A percentile compares a stretch with the other conserved stretches of the same genome.
Conservation (phyloP, 2,113 vertebrate species). For the Todiramphus chloris region DNA sequence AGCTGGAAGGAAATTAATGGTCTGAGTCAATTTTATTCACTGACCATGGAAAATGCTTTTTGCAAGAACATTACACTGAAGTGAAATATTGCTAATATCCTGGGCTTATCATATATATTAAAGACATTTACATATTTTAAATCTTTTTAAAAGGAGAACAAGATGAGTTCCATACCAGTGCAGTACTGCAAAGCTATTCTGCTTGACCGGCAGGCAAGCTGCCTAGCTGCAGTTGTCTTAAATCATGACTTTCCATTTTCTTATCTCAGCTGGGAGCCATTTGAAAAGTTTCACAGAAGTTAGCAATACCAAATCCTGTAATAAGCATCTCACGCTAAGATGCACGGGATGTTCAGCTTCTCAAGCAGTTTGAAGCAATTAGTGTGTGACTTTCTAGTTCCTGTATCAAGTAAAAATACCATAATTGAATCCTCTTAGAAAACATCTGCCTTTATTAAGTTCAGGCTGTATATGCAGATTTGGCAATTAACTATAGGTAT, state of each 20-base stretch:
- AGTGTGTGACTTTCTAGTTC: background rate
- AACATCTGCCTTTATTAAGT: background rate
- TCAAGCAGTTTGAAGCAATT: background rate
- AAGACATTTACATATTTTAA: background rate
- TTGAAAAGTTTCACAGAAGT: background rate
- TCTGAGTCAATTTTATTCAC: background rate
- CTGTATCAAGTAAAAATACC: background rate
- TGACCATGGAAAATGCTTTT: background rate
- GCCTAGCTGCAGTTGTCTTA: slow-evolving; percentile 9
- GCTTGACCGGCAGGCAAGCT: background rate
- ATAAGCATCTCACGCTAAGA: background rate
- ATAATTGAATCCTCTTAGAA: background rate
- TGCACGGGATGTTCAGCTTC: background rate
- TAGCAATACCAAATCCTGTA: background rate
- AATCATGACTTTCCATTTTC: slow-evolving; percentile 14
- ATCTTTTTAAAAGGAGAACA: background rate
- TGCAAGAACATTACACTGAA: background rate
- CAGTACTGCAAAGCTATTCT: background rate
- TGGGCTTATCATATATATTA: background rate
- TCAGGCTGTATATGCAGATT: background rate
- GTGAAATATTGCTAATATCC: background rate
- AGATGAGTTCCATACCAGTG: background rate
- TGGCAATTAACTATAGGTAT: background rate
- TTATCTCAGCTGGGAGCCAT: slow-evolving; percentile 8
- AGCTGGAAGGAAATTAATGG: background rate